Evolutionary conservation across 2,113 vertebrate species (phyloP), one percentile per base, ranked within the genome.

Genomic region (Galeopterus variegatus): DNA sequence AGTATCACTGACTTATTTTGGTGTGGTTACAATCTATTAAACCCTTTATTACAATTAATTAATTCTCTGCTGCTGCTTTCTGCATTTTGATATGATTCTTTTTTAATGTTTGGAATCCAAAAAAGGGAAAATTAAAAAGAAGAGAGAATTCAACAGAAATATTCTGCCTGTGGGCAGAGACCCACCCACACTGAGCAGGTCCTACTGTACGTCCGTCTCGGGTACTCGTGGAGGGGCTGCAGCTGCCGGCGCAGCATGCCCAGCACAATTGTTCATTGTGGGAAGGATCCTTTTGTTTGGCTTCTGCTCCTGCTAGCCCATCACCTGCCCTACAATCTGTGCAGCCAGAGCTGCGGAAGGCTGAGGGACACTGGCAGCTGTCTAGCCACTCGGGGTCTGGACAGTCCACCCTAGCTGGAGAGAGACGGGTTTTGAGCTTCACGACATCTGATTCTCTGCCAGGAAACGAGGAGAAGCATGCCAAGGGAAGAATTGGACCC

Each of bases 341-440:
- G 94, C 94, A 75, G 65, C 65, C 52, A 1, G 21, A 73, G 77
- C 58, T 5, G 1, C 0, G 10, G 79, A 69, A 33, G 64, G 33
- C 23, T 86, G 86, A 93, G 65, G 82, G 82, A 94, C 3, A 1
- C 23, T 24, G 52, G 94, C 97, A 98, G 96, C 96, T 96, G 96
- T 17, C 2, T 6, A 79, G 54, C 50, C 28, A 6, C 67, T 69
- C 3, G 0, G 60, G 73, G 67, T 56, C 82, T 75, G 62, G 62
- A 93, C 1, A 5, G 50, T 86, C 86, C 86, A 97, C 62, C 65
- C 73, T 0, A 8, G 60, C 45, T 75, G 28, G 15, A 89, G 67
- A 69, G 31, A 70, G 64, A 69, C 23, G 56, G 52, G 33, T 26
- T 88, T 75, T 72, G 65, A 75, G 69, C 81, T 91, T 96, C 45